Evolutionary conservation across 2,113 vertebrate genomes (phyloP).

Genomic region (Taxidea taxus): DNA sequence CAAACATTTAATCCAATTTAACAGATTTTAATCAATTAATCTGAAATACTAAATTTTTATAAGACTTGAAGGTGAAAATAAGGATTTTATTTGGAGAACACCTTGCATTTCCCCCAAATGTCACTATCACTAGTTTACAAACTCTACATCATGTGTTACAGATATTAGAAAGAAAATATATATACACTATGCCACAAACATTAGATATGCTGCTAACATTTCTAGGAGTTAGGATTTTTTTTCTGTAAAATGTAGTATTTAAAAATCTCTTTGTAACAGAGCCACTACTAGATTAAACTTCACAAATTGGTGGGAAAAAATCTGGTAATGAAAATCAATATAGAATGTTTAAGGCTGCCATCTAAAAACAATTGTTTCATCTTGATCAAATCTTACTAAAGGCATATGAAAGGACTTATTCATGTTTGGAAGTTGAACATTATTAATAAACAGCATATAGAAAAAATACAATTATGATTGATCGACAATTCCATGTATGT

Average conservation of each 20-base stretch:
- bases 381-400: background rate
- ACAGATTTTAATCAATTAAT: constrained; percentile 25
- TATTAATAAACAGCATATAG: background rate
- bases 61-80: background rate
- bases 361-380: background rate
- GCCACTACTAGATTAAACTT: background rate
- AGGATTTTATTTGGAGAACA: background rate
- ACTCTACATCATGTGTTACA: background rate
- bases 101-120: background rate
- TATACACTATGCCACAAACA: background rate
- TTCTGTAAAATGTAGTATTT: background rate
- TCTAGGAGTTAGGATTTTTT: background rate
- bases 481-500: background rate
- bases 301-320: background rate
- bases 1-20: constrained; percentile 24
- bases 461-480: background rate
- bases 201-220: background rate
- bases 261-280: background rate
- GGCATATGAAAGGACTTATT: background rate
- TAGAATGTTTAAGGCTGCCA: background rate
- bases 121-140: background rate
- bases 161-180: background rate
- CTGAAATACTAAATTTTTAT: constrained; percentile 7
- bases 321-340: background rate
- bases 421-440: background rate